Percentiles rank a stretch among this genome's conserved stretches.
Evolutionary conservation across 2,797 vertebrate species (phyloP).

Genomic region (Spinus olivaceus): DNA sequence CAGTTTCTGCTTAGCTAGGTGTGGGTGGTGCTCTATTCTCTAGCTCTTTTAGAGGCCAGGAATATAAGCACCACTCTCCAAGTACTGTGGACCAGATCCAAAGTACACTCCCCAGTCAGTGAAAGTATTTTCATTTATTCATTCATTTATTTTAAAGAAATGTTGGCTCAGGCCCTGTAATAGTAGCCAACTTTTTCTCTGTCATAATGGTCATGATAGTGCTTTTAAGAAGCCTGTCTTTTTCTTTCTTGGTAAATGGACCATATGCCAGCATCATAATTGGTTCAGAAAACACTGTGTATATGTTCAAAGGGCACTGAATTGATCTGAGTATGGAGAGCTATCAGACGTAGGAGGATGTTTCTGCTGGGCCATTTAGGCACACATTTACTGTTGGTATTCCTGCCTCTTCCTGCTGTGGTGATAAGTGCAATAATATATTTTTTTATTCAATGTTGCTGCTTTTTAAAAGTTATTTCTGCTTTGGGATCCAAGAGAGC

Average conservation of each 20-base stretch:
- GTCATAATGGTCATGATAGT: background rate
- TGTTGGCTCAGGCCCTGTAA: background rate
- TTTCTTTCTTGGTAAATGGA: constrained; percentile 1
- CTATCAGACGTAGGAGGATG: background rate
- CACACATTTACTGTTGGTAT: background rate
- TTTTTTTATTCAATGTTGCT: background rate
- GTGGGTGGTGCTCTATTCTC: background rate
- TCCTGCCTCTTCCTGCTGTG: background rate
- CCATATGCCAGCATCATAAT: background rate
- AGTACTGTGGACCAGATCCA: background rate
- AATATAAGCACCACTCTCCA: background rate
- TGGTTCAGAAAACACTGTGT: background rate
- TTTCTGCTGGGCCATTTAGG: background rate
- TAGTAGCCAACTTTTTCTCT: background rate
- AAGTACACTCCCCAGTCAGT: background rate
- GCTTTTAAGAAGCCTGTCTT: background rate
- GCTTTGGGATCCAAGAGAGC: background rate
- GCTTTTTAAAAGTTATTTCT: background rate
- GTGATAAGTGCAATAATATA: background rate
- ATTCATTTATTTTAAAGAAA: background rate
- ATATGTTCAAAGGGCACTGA: background rate
- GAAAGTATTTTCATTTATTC: background rate
- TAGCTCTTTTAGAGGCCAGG: background rate
- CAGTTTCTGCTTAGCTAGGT: background rate
- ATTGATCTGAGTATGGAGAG: background rate